A percentile compares a stretch with the other conserved stretches of the same genome.
Evolutionary conservation across 2,113 vertebrate species (phyloP).

Genomic region (Epinephelus cyanopodus): DNA sequence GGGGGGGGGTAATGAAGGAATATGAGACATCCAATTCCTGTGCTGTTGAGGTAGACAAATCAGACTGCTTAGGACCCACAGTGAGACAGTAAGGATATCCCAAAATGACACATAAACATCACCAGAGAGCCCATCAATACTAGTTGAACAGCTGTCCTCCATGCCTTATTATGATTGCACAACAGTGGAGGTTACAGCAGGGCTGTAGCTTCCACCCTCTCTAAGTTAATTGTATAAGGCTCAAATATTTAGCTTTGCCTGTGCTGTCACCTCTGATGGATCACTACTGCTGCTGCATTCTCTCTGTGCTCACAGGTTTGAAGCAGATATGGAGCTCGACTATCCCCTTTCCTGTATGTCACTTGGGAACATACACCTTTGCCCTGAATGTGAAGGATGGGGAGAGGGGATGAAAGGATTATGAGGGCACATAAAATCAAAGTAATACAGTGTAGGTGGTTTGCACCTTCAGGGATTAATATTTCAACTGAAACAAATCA

Average conservation of each 20-base stretch:
- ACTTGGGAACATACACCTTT: background rate
- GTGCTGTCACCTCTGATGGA: conserved; percentile 8
- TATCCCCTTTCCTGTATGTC: background rate
- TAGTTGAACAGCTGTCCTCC: conserved; percentile 4
- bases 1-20: conserved; percentile 7
- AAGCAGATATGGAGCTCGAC: background rate
- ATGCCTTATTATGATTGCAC: conserved; percentile 3
- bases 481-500: background rate
- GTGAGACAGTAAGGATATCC: background rate
- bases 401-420: background rate
- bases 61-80: background rate
- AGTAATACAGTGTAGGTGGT: background rate
- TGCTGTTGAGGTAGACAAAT: background rate
- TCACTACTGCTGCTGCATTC: conserved; percentile 13
- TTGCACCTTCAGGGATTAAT: background rate
- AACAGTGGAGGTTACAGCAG: background rate
- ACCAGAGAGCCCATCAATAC: background rate
- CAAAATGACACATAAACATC: conserved; percentile 31
- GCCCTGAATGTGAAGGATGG: background rate
- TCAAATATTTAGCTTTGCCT: conserved; percentile 1
- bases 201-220: conserved; percentile 1
- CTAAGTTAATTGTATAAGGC: background rate
- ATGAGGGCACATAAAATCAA: background rate
- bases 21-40: background rate
- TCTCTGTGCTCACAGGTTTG: background rate